A percentile compares a stretch with the other conserved stretches of the same genome.
Conservation (phyloP, 2,113 vertebrate species). For the Pithys albifrons region DNA sequence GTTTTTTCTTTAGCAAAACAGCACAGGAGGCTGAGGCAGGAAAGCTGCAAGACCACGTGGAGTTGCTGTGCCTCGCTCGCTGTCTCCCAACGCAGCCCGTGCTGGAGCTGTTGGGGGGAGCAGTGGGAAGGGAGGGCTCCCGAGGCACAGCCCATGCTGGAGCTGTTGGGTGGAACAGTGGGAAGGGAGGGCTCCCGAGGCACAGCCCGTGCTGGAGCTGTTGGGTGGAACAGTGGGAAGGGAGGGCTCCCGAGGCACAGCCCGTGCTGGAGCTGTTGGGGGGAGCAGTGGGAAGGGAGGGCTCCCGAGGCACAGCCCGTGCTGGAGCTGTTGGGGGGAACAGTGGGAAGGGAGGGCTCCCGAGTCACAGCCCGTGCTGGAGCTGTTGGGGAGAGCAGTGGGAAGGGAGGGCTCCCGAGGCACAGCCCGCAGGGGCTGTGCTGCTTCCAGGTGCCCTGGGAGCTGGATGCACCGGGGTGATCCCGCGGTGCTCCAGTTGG, state of each 20-base stretch:
- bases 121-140: background rate
- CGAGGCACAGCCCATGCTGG: background rate
- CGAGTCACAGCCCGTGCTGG: background rate
- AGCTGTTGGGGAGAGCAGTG: accelerated
- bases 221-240: accelerated
- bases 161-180: accelerated
- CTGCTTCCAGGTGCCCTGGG: accelerated
- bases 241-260: background rate
- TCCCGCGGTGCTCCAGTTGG: accelerated
- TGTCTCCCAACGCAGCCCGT: background rate
- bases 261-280: background rate
- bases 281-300: background rate
- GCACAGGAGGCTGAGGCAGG: background rate
- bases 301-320: background rate
- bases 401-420: background rate
- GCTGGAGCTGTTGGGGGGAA: background rate
- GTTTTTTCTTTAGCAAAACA: background rate
- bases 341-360: background rate
- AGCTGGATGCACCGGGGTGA: background rate
- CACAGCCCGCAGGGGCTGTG: background rate
- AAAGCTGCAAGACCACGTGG: accelerated
- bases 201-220: background rate
- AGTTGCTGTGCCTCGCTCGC: accelerated
- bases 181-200: background rate
- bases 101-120: background rate